Base-by-base conservation (phyloP, 2,888 invertebrate genomes). In the Caenorhabditis plicata region DNA sequence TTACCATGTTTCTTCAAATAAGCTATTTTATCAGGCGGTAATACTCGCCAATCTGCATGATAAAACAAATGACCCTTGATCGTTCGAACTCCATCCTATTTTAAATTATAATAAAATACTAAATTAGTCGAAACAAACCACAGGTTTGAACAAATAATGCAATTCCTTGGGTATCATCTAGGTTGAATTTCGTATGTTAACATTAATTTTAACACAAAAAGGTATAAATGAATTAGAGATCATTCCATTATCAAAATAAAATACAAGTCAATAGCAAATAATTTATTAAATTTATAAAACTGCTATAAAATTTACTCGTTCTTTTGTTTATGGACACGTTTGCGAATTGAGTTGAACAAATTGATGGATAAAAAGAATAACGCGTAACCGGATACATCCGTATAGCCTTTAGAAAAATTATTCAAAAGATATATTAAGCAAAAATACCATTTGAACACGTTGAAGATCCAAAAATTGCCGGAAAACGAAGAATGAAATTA, bases 401-500 rank as follows among this genome's bases (percentile, higher is more conserved):
- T 43, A 36, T 54, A 61, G 29, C 54, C 60, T 50, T 25, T 15
- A 58, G 39, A 26, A 19, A 27, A 19, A 32, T 8, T 22, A 23
- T 40, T 5, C 32, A 33, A 17, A 23, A 41, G 22, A 33, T 29
- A 33, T 13, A 17, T 4, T 33, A 33, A 3, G 8, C 29, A 48
- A 32, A 44, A 35, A 42, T n/a, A 60, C 58, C 58, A 13, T 11
- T 31, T 3, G 62, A 55, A 32, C 62, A 62, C 2, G 48, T 32
- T 35, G 55, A 45, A 27, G 55, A 55, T 11, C 62, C 62, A 13
- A 51, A 56, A 17, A 62, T 15, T 4, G 62, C 55, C 3, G 67
- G 67, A n/a, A 67, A 63, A 22, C 67, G 29, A 3, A 67, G 23
- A 7, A 67, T 23, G 13, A 60, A 20, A 31, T 67, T 67, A 26